Base-by-base conservation (phyloP, 2,888 invertebrate species). In the Acrocera orbiculus region DNA sequence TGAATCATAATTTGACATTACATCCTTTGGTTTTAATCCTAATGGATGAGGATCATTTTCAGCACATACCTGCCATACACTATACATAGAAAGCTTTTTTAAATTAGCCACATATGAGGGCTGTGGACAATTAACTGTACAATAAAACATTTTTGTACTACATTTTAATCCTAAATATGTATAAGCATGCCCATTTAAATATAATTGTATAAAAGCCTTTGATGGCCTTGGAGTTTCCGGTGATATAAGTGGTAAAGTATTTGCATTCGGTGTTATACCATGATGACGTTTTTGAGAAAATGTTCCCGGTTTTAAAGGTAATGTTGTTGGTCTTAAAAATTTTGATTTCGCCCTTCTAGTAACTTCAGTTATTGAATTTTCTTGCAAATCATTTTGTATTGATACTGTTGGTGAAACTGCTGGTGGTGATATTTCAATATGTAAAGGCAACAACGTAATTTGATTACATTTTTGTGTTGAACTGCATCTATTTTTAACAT, bases 41-140 rank as follows among this genome's bases (percentile, higher is more conserved):
- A 72, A 58, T 45, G 74, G 72, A 56, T 73, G 71, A 44, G 73
- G 63, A 54, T 74, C 73, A 39, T 71, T 71, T 60, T 73, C 67
- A 47, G 73, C 66, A 65, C 74, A 67, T 53, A 78, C 76, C 64
- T 78, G 77, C 85, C 93, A 95, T 55, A 92, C 90, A 34, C 90
- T 90, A 56, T 95, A 95, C 93, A 95, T 95, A 26, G 92, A 93
- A 34, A 93, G 62, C 47, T 81, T 83, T 50, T 83, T 81, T 56
- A 81, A 76, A 47, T 85, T 83, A 2, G 79, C 80, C 37, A 92
- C 87, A 54, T 92, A 93, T 55, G 87, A 89, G 2, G 95, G 93
- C 54, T 95, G 93, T 2, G 89, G 83, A 45, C 87, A 76, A 56
- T 89, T 87, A 30, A 92, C 69, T 2, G 90, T 90, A 51, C 93